A percentile compares a stretch with the other conserved stretches of the same genome.
These are phyloP conservation scores for Sinhomidia bicolor DNA, from an alignment of 2,888 invertebrate genomes.

Conservation along the genomic window DNA sequence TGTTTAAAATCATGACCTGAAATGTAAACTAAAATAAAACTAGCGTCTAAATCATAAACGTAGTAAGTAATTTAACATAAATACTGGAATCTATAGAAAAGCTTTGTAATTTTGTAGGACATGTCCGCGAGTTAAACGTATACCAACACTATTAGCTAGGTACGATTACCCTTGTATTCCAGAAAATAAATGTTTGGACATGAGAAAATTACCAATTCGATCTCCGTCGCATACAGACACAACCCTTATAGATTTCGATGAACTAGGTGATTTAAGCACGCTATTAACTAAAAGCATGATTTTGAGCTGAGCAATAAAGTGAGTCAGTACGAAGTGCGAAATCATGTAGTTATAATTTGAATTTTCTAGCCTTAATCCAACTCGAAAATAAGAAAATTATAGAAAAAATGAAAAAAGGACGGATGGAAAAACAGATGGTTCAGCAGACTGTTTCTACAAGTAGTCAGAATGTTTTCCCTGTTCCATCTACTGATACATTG, in stretches of 20 bases:
- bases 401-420: background rate
- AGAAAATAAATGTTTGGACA: background rate
- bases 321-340: too few relatives aligned
- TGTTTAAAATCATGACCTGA: too few relatives aligned
- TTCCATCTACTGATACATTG: constrained; percentile 68
- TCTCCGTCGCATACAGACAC: too few relatives aligned
- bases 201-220: constrained; percentile 4
- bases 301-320: too few relatives aligned
- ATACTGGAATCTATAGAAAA: too few relatives aligned
- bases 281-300: too few relatives aligned
- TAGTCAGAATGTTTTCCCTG: constrained; percentile 42
- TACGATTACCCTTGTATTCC: constrained; percentile 32
- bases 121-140: background rate
- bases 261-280: background rate
- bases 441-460: background rate
- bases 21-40: too few relatives aligned
- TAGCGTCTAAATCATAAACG: too few relatives aligned
- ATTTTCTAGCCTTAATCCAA: too few relatives aligned
- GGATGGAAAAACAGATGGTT: background rate
- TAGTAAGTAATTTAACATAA: too few relatives aligned
- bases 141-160: constrained; percentile 58
- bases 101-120: too few relatives aligned
- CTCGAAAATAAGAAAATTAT: background rate
- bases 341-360: too few relatives aligned
- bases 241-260: background rate